Base-by-base conservation (phyloP, 2,888 invertebrate species). In the Campoletis raptor region DNA sequence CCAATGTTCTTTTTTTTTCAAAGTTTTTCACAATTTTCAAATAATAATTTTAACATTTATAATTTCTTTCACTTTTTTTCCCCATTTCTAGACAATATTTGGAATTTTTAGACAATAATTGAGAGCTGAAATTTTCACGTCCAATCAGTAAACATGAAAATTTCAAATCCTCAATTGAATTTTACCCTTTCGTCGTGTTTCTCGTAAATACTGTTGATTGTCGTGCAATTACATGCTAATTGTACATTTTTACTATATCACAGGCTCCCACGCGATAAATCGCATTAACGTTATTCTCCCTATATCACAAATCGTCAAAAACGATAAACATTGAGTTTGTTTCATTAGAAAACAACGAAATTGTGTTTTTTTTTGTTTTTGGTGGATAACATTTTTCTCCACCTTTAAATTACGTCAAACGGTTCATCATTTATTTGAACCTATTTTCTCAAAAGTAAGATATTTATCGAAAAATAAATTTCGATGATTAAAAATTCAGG, bases 231-330 rank as follows among this genome's bases (percentile, higher is more conserved):
- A 83, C 42, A 67, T 48, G n/a, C 66, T 73, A 83, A 78, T 79
- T 83, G 64, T 77, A 79, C 67, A 72, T 48, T 70, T 70, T 54
- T 69, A 69, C 79, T 64, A 66, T 90, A 90, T 90, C 90, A 90
- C 90, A 90, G 90, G 69, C 85, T 69, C 40, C 77, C 81, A 88
- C 85, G 70, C 72, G 83, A 85, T 85, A 78, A 81, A 45, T 74
- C 66, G 72, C 64, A 85, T 87, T 45, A 81, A 76, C 67, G 8
- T 45, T 48, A 45, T 48, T 52, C 9, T 69, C 57, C 18, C 7
- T 37, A 10, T 40, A 69, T 79, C 79, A 69, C 72, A 61, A 77
- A 42, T 81, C 21, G 8, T 66, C 12, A 21, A 40, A 74, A 40
- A 54, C 37, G 45, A 61, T 30, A 24, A 30, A 61, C 6, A 15